Percentiles rank a stretch among this genome's conserved stretches.
phyloP scores from a whole-genome alignment of 2,113 vertebrate species.

The Petrocephalus zakoni region DNA sequence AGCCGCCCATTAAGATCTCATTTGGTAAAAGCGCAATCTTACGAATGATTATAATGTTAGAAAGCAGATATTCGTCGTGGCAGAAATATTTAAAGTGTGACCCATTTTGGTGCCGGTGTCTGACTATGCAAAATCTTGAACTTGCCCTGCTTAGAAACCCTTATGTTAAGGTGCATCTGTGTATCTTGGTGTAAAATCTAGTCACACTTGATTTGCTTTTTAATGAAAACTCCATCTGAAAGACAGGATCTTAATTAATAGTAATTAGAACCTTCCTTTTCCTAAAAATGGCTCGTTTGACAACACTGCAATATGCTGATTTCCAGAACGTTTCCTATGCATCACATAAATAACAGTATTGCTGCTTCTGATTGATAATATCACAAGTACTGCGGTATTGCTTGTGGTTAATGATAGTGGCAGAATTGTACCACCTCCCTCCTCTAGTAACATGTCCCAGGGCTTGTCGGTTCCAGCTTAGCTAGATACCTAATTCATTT shows the following conservation, averaged over 20 bases:
- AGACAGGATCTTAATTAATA: not conserved
- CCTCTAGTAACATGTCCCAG: not conserved
- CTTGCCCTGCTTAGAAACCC: not conserved
- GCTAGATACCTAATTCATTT: not conserved
- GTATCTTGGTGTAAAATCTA: not conserved
- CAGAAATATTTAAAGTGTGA: not conserved
- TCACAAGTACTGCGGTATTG: not conserved
- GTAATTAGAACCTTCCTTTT: not conserved
- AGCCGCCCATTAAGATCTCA: not conserved
- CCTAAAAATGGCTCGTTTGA: not conserved
- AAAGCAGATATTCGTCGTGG: not conserved
- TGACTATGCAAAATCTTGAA: slow-evolving; percentile 3
- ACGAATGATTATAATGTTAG: not conserved
- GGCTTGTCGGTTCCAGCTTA: not conserved
- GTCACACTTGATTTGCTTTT: not conserved
- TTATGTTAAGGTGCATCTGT: not conserved
- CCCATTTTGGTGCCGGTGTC: not conserved
- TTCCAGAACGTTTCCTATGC: not conserved
- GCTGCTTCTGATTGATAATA: not conserved
- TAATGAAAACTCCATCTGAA: not conserved
- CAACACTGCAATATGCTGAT: not conserved
- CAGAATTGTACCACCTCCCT: not conserved
- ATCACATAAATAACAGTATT: not conserved
- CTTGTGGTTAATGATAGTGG: not conserved
- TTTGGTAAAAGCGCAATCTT: not conserved